Base-by-base conservation (phyloP, 2,888 invertebrate species). In the Dicycla oo region DNA sequence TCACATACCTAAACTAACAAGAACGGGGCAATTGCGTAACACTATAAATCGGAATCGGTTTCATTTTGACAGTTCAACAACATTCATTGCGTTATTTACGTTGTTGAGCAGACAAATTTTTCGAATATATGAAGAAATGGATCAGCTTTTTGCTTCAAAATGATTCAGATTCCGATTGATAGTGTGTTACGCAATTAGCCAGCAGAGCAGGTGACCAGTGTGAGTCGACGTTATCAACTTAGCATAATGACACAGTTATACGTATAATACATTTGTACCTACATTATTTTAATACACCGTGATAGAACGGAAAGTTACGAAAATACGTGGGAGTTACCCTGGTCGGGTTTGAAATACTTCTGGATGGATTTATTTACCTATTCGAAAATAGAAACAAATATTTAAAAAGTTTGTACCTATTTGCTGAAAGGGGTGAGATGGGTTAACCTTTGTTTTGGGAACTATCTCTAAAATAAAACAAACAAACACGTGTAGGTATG, bases 171-270 rank as follows among this genome's bases (percentile, higher is more conserved):
- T n/a, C n/a, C n/a, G n/a, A n/a, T n/a, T n/a, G n/a, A n/a, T n/a
- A n/a, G n/a, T n/a, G n/a, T n/a, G n/a, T n/a, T n/a, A n/a, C n/a
- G n/a, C n/a, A n/a, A n/a, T n/a, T n/a, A n/a, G n/a, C n/a, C n/a
- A n/a, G n/a, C n/a, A n/a, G n/a, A n/a, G 58, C 68, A 81, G 68
- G 82, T 78, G 82, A 77, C 62, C 13, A 45, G 15, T 77, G 26
- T 65, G 68, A 80, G 64, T 75, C 72, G 72, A 65, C 49, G 47
- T 72, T 80, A 81, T 80, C 73, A 72, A 72, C 57, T 47, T 38
- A 15, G 43, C 30, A 43, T 71, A 68, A 54, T 65, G 49, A 62
- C 54, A 72, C 47, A 23, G 49, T 53, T 69, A 49, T 43, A 58
- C n/a, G 10, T 47, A 51, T n/a, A 26, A 8, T 56, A 45, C n/a